These are phyloP conservation scores for Ploceus nigricollis DNA, from an alignment of 2,113 vertebrate genomes.

Conservation along the genomic window DNA sequence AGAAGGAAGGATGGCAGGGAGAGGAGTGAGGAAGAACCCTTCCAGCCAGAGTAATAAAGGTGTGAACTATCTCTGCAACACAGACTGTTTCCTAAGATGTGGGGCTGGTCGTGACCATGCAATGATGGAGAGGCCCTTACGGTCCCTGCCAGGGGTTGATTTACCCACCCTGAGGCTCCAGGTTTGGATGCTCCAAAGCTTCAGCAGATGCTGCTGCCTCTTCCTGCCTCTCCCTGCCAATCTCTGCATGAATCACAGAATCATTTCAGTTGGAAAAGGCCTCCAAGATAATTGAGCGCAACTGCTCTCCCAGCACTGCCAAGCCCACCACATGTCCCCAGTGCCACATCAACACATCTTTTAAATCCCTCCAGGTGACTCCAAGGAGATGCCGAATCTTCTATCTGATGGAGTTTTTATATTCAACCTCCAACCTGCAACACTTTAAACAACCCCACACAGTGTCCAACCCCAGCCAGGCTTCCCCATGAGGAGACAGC, in stretches of 20 bases:
- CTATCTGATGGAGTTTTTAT: neutral
- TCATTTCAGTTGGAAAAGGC: neutral
- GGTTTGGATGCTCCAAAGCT: neutral
- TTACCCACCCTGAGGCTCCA: fast-evolving
- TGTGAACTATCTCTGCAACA: neutral
- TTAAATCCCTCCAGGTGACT: neutral
- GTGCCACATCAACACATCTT: neutral
- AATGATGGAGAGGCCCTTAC: neutral
- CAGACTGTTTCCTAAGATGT: neutral
- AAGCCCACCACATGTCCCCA: neutral
- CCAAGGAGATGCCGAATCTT: neutral
- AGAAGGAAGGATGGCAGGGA: neutral
- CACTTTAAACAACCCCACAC: neutral
- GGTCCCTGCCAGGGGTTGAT: neutral
- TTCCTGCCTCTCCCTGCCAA: neutral
- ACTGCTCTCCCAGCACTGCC: neutral
- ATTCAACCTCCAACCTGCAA: neutral
- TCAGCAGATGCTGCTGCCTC: neutral
- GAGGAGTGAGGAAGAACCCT: neutral
- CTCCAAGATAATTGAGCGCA: neutral
- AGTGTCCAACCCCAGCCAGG: neutral
- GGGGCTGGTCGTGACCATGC: neutral
- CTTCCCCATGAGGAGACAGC: neutral
- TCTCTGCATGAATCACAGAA: neutral
- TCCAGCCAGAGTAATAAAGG: slow-evolving; percentile 38